These are phyloP conservation scores for Dendrolimus houi DNA, from an alignment of 2,888 invertebrate species.

Conservation along the genomic window DNA sequence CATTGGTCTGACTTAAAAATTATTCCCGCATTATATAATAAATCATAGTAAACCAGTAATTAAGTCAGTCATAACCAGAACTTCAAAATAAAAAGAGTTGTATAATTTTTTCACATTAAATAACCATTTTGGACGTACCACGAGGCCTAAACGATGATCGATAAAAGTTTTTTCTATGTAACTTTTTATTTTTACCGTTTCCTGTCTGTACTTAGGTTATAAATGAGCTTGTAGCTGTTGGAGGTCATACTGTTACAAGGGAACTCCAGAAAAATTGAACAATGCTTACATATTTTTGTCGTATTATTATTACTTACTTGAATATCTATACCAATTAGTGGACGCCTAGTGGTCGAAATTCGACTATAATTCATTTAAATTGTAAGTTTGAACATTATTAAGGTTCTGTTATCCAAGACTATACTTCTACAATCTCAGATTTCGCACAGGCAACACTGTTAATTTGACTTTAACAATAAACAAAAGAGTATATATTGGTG, in stretches of 20 bases:
- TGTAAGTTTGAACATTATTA: no score
- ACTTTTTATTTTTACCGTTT: slow-evolving; percentile 20
- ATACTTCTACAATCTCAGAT: no score
- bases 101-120: slow-evolving; percentile 72
- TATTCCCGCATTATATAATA: slow-evolving; percentile 70
- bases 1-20: slow-evolving; percentile 64
- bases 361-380: no score
- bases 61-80: slow-evolving; percentile 73
- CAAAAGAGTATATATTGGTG: no score
- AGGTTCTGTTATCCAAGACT: no score
- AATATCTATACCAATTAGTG: no score
- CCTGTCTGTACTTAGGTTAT: slow-evolving; percentile 21
- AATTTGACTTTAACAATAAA: no score
- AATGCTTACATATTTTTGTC: not conserved
- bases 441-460: no score
- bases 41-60: slow-evolving; percentile 75
- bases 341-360: no score
- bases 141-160: slow-evolving; percentile 54
- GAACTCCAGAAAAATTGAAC: not conserved
- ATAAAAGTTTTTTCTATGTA: slow-evolving; percentile 32
- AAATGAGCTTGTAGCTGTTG: slow-evolving; percentile 16
- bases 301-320: not conserved
- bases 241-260: not conserved
- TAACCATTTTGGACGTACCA: slow-evolving; percentile 49
- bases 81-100: slow-evolving; percentile 61